A percentile compares a stretch with the other conserved stretches of the same genome.
These are phyloP conservation scores for Madoqua kirkii DNA, from an alignment of 2,113 vertebrate species.

Conservation along the genomic window DNA sequence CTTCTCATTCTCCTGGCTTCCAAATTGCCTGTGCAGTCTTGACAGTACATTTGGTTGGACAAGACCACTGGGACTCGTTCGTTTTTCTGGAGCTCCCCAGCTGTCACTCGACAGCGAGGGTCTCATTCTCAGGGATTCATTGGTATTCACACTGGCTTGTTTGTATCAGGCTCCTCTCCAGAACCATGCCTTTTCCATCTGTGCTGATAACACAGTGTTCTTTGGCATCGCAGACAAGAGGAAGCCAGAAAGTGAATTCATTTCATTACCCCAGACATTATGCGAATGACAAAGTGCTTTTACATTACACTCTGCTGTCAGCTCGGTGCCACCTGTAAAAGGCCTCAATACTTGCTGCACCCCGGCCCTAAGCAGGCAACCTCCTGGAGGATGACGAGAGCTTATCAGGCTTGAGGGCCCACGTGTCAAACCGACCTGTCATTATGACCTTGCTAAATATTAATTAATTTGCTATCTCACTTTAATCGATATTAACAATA, in stretches of 20 bases:
- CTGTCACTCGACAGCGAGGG: slow-evolving; percentile 81
- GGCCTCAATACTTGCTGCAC: slow-evolving; percentile 28
- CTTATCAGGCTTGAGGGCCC: slow-evolving; percentile 74
- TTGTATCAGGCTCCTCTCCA: slow-evolving; percentile 85
- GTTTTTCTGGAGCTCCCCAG: slow-evolving; percentile 75
- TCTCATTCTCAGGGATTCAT: slow-evolving; percentile 80
- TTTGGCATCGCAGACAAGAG: slow-evolving; percentile 82
- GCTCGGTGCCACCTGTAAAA: slow-evolving; percentile 79
- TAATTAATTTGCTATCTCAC: slow-evolving; percentile 73
- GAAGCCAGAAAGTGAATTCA: slow-evolving; percentile 85
- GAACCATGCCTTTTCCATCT: slow-evolving; percentile 85
- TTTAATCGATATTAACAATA: slow-evolving; percentile 77
- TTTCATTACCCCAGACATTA: slow-evolving; percentile 84
- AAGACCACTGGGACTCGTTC: slow-evolving; percentile 77
- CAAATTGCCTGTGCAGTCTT: slow-evolving; percentile 67
- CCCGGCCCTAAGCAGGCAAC: slow-evolving; percentile 57
- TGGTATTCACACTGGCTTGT: slow-evolving; percentile 85
- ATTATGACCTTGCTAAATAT: slow-evolving; percentile 78
- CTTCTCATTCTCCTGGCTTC: slow-evolving; percentile 41
- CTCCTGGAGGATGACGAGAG: slow-evolving; percentile 71
- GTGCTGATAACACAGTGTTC: slow-evolving; percentile 88
- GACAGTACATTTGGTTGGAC: slow-evolving; percentile 77
- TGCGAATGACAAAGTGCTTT: slow-evolving; percentile 86
- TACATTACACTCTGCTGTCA: slow-evolving; percentile 77
- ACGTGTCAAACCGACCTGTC: slow-evolving; percentile 73